These are phyloP conservation scores for Prolemur simus DNA, from an alignment of 2,113 vertebrate genomes.

Conservation along the genomic window DNA sequence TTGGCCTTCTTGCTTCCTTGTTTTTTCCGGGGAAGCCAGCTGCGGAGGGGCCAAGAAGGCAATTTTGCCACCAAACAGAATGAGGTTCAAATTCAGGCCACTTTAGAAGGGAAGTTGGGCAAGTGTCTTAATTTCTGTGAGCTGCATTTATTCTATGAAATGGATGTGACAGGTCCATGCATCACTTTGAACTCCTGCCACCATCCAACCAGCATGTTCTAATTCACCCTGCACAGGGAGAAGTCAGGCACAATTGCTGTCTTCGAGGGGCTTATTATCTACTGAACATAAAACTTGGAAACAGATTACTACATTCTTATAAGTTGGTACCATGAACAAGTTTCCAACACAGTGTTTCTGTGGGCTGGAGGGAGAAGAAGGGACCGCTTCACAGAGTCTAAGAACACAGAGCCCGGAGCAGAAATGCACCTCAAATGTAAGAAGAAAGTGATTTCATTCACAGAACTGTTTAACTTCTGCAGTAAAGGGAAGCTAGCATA, in stretches of 20 bases:
- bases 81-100: not conserved
- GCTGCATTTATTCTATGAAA: not conserved
- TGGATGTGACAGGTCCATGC: not conserved
- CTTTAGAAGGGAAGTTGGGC: not conserved
- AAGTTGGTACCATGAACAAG: not conserved
- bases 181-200: not conserved
- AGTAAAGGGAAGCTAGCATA: not conserved
- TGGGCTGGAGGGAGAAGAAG: not conserved
- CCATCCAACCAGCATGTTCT: not conserved
- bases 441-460: not conserved
- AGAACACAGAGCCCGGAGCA: not conserved
- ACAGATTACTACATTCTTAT: not conserved
- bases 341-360: not conserved
- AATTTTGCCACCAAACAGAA: not conserved
- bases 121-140: not conserved
- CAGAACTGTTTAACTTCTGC: not conserved
- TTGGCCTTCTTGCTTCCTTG: not conserved
- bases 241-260: not conserved
- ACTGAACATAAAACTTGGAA: not conserved
- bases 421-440: not conserved
- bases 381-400: not conserved
- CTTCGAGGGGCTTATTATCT: not conserved
- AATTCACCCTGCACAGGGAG: not conserved
- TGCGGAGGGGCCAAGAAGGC: not conserved
- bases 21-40: not conserved